These are phyloP conservation scores for Branchinecta lindahli DNA, from an alignment of 1,140 invertebrate genomes.

Conservation along the genomic window DNA sequence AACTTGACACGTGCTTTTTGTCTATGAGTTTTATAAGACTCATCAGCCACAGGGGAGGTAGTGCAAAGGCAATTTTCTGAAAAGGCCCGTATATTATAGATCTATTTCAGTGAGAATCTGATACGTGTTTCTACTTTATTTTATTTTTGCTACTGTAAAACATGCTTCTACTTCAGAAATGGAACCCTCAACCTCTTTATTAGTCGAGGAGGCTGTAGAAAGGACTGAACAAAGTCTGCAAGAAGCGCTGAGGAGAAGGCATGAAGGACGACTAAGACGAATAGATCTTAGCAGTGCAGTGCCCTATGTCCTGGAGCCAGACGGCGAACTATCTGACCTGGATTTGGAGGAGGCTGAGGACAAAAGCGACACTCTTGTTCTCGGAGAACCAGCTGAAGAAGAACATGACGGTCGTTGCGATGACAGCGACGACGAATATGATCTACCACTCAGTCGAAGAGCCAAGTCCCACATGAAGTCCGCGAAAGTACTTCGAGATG, in stretches of 20 bases:
- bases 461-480: too few relatives aligned
- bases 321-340: neutral
- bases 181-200: neutral
- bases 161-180: neutral
- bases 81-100: slow-evolving; percentile 6
- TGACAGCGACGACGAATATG: neutral
- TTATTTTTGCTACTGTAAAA: slow-evolving; percentile 9
- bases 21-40: neutral
- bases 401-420: neutral
- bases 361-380: neutral
- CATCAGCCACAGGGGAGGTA: slow-evolving; percentile 1
- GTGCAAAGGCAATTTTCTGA: slow-evolving; percentile 8
- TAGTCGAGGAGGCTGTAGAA: too few relatives aligned
- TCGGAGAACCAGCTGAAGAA: neutral
- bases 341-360: neutral
- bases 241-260: slow-evolving; percentile 7
- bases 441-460: neutral
- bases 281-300: slow-evolving; percentile 8
- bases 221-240: slow-evolving; percentile 5
- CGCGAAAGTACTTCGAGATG: too few relatives aligned
- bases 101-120: slow-evolving; percentile 1
- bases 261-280: neutral
- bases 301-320: too few relatives aligned
- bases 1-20: too few relatives aligned
- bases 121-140: neutral